Evolutionary conservation across 2,113 vertebrate species (phyloP), one percentile per base, ranked within the genome.

Genomic region (Daphoenositta chrysoptera): DNA sequence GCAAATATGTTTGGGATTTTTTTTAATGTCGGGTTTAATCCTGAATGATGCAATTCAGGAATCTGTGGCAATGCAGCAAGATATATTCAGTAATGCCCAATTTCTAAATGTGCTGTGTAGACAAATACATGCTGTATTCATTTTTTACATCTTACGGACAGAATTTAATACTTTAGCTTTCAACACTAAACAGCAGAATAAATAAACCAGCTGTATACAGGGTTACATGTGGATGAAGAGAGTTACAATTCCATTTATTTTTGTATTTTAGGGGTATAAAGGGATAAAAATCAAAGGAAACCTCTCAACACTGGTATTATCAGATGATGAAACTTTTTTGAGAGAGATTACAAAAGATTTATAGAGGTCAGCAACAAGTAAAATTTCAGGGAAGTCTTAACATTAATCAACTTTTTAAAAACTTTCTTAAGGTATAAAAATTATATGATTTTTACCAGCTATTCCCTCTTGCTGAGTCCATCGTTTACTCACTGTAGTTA

Each of bases 321-420:
- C 6, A 13, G 94, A 96, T 8, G 21, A 51, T 66, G 61, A 93
- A 83, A 82, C 54, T 91, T 97, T 96, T 94, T 81, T 93, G 89
- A 79, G 89, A 64, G 72, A 66, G 45, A 95, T 88, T 63, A 83
- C 53, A 63, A 82, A 82, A 93, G 56, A 92, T 97, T 96, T 97
- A 92, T 88, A 84, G 65, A 94, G 45, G 71, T 95, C 48, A 28
- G 20, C 40, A 96, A 31, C 31, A 96, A 90, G 58, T 42, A 89
- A 90, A 94, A 93, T 97, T 95, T 96, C 57, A 94, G 81, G 31
- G 50, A 85, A 45, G 53, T 58, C 93, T 95, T 86, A 96, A 80
- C 79, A 91, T 97, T 96, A 96, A 97, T 97, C 87, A 96, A 93
- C 83, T 89, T 66, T 51, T 17, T 77, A 73, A 95, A 92, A 94